A percentile compares a stretch with the other conserved stretches of the same genome.
phyloP scores from a whole-genome alignment of 2,797 vertebrate genomes.

The Tenualosa thibaudeaui region DNA sequence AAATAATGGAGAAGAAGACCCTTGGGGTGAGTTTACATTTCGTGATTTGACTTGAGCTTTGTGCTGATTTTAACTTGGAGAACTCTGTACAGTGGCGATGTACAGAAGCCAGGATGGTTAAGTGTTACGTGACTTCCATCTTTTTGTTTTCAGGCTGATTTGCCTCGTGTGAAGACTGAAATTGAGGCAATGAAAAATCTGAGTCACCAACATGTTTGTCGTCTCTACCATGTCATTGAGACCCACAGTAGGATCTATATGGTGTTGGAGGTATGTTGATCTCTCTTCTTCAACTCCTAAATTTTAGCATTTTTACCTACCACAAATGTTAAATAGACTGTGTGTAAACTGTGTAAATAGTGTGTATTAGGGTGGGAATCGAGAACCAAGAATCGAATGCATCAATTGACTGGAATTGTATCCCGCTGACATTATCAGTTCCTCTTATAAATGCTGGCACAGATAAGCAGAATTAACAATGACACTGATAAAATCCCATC shows the following conservation, averaged over 20 bases:
- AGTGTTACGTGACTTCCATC: background rate
- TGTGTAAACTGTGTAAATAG: no score
- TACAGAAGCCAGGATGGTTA: background rate
- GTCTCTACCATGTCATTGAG: constrained; percentile 91
- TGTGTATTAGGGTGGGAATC: no score
- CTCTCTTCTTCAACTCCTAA: no score
- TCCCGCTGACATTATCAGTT: no score
- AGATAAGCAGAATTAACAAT: no score
- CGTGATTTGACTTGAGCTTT: background rate
- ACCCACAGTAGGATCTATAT: constrained; percentile 91
- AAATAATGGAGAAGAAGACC: constrained; percentile 93
- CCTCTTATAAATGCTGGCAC: no score
- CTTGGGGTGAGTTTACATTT: constrained; percentile 80
- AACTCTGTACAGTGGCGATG: background rate
- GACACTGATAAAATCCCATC: no score
- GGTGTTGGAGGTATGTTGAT: constrained; percentile 84
- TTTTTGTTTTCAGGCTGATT: constrained; percentile 78
- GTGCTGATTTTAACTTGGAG: background rate
- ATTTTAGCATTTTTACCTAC: no score
- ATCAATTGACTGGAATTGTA: no score
- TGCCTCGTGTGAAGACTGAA: constrained; percentile 89
- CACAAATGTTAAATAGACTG: no score
- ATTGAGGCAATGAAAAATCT: constrained; percentile 94
- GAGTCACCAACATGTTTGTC: constrained; percentile 91
- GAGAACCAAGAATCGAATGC: no score